Evolutionary conservation across 2,888 invertebrate species (phyloP), one percentile per base, ranked within the genome.

Genomic region (Empis livida): DNA sequence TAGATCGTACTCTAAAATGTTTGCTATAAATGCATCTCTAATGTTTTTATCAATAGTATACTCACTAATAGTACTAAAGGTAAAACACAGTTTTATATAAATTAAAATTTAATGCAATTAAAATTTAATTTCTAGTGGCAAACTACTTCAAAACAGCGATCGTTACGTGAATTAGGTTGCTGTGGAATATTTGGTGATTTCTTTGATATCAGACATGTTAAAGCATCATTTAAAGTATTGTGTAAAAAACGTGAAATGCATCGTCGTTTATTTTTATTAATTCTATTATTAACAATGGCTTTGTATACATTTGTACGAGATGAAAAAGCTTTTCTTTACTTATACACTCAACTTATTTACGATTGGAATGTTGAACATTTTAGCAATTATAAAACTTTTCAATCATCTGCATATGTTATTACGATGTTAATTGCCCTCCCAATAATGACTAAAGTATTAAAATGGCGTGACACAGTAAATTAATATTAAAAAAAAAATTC

Each of bases 281-380:
- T 86, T 35, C 64, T 88, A n/a, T 73, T 89, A 11, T 57, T 81
- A 10, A 76, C 82, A 15, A 86, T 88, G 85, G 79, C 78, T 1
- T 71, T 86, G 44, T 89, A 88, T 57, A 84, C 86, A 43, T 88
- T 87, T 61, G 87, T 88, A 64, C 75, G 88, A 61, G 90, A 90
- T 61, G 90, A 91, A 60, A 80, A 79, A 53, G 78, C 78, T 16
- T 81, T 85, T 60, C 74, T 82, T 59, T 87, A 80, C 56, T 64
- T 90, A 43, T 91, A 86, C 60, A 81, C 86, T 0, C 77, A 78
- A 45, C 70, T 77, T 32, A 80, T 80, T 35, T 83, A 89, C 58
- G 64, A 77, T 47, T 90, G 90, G 89, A 73, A 77, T 42, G 71
- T 81, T 2, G 68, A 73, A 1, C 71, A 74, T 11, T 87, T 77